Evolutionary conservation across 1,140 invertebrate genomes (phyloP), one percentile per base, ranked within the genome.

Genomic region (Druon quercuslanigerum): DNA sequence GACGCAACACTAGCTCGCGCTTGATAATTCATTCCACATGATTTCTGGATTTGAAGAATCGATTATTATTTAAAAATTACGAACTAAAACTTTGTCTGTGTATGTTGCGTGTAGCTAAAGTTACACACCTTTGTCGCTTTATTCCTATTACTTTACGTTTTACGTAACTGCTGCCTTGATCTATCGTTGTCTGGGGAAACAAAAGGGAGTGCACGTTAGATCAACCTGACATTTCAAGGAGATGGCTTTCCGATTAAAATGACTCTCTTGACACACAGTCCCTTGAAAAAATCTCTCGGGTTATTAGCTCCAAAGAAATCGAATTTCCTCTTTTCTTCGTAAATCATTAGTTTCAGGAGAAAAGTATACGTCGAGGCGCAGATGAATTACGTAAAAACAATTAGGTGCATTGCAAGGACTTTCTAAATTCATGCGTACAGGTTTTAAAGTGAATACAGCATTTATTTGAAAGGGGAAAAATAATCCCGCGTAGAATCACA

Each of bases 181-280:
- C 82, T 81, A 83, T 83, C 82, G 81, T 76, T 70, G 76, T 79
- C 60, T 51, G 74, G 73, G 81, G 80, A 80, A 80, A 83, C 76
- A 83, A 83, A 82, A 82, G 82, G 76, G 82, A 83, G 80, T 77
- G 82, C 78, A 74, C 77, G 78, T 73, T 76, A 78, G 76, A 80
- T 82, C 76, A 72, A 73, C 71, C 75, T 83, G 82, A 78, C 79
- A 80, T 83, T 83, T 83, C 82, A 83, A 83, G 82, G 82, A 83
- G 82, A 83, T 83, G 82, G 78, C 79, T 83, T 83, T 83, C 82
- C 79, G 81, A 79, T 81, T 80, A 81, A 78, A 81, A 76, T 76
- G 76, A 80, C 79, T 81, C 6, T 66, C 25, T 66, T 66, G 60
- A 66, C 60, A 66, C n/a, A 66, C 60, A n/a, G 25, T 40, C 60